These are phyloP conservation scores for Aricia artaxerxes DNA, from an alignment of 2,888 invertebrate species.

Conservation along the genomic window DNA sequence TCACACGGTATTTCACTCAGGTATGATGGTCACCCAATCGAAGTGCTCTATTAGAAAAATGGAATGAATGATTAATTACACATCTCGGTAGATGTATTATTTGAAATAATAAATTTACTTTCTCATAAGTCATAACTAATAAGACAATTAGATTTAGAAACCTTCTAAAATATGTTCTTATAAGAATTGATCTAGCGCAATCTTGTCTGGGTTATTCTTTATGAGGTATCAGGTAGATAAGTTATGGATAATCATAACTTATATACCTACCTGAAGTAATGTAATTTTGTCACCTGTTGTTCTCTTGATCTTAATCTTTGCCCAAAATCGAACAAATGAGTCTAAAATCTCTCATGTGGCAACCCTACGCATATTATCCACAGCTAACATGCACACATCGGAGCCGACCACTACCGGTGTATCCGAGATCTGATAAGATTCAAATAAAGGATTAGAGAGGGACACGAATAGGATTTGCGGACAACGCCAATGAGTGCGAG, in stretches of 20 bases:
- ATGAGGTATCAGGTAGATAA: too few species aligned
- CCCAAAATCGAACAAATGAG: too few species aligned
- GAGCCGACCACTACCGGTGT: constrained; percentile 70
- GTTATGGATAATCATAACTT: too few species aligned
- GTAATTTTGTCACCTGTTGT: too few species aligned
- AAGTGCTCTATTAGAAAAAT: too few species aligned
- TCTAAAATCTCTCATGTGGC: constrained; percentile 37
- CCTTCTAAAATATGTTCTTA: background rate
- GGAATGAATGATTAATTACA: too few species aligned
- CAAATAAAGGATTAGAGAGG: constrained; percentile 81
- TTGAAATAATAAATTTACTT: too few species aligned
- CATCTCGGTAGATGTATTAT: too few species aligned
- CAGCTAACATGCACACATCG: constrained; percentile 63
- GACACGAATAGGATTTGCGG: constrained; percentile 72
- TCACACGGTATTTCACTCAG: too few species aligned
- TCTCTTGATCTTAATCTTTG: too few species aligned
- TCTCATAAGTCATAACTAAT: background rate
- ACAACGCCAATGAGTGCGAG: constrained; percentile 57
- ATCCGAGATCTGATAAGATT: constrained; percentile 81
- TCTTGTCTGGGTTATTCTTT: background rate
- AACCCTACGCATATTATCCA: constrained; percentile 64
- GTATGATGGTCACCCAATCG: too few species aligned
- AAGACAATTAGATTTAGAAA: background rate
- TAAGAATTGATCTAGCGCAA: background rate
- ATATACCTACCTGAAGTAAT: too few species aligned